Conservation (phyloP, 2,888 invertebrate genomes). For the Drosophila planitibia region DNA sequence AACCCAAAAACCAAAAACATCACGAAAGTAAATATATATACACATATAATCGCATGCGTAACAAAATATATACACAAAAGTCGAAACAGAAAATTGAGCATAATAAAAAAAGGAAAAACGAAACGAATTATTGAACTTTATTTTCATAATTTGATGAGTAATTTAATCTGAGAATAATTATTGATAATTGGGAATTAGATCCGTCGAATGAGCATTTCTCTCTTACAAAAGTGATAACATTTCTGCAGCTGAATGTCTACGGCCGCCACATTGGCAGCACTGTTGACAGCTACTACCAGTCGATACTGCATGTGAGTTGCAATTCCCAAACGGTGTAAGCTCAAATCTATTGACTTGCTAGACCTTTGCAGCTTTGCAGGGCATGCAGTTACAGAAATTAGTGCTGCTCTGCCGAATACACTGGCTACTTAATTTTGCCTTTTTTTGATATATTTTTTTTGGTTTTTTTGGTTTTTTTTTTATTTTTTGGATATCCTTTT, state of each 20-base stretch:
- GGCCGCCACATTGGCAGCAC: neutral
- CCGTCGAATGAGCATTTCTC: neutral
- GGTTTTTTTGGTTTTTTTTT: too few species aligned
- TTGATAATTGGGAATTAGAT: neutral
- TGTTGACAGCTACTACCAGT: neutral
- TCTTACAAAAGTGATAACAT: neutral
- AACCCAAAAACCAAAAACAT: constrained; percentile 18
- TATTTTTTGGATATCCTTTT: too few species aligned
- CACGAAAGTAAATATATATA: constrained; percentile 18
- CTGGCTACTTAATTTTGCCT: too few species aligned
- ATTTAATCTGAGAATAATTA: neutral
- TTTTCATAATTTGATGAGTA: neutral
- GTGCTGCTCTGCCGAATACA: neutral
- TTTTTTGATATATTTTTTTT: too few species aligned
- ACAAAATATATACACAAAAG: constrained; percentile 64
- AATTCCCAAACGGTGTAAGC: neutral
- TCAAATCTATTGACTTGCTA: neutral
- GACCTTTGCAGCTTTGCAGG: neutral
- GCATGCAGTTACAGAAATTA: neutral
- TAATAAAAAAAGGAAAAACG: constrained; percentile 64
- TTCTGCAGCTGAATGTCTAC: neutral
- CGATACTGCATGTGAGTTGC: neutral
- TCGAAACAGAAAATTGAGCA: constrained; percentile 69
- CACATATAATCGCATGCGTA: constrained; percentile 77
- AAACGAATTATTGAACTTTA: constrained; percentile 2